Base-by-base conservation (phyloP, 2,113 vertebrate genomes). In the Trematocara marginatum region DNA sequence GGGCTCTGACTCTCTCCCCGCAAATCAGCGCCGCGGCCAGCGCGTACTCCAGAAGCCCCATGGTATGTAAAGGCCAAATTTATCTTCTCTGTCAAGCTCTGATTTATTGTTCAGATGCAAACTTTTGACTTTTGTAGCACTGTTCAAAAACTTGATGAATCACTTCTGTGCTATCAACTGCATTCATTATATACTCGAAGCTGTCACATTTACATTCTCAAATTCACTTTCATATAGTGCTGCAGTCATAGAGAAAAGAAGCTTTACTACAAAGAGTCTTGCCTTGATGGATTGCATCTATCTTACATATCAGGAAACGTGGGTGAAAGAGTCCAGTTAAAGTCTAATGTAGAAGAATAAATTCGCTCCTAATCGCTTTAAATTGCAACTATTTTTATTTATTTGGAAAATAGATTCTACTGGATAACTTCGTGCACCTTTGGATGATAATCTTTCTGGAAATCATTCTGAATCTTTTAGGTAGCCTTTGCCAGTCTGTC, bases 1-100 rank as follows among this genome's bases (percentile, higher is more conserved):
- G 97, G 64, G 93, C 96, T 38, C 96, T 98, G 35, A 98, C 97
- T 85, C 96, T 98, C 78, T 96, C 97, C 1, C 97, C 97, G 0
- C 98, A 97, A 89, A 97, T 97, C 95, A 96, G 97, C 86, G 92
- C 97, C n/a, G 92, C 97, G 0, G 92, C 97, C 89, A 94, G 93
- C 80, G 92, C 97, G 76, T 98, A 97, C 2, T 94, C 97, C 88
- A 96, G 97, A 57, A 97, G 97, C 51, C 96, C 97, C 1, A 74
- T 97, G 97, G 98, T 98, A 90, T 97, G 92, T 71, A 35, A 20
- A 80, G 71, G 12, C 71, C 78, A 76, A 54, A n/a, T 74, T 20
- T 57, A 78, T 69, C 35, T 20, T 81, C 79, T 56, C 47, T 84
- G 88, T 88, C 86, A 54, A n/a, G 34, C 2, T 80, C 79, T 92